Evolutionary conservation across 2,888 invertebrate genomes (phyloP).

Genomic region (Epinotia bilunana): DNA sequence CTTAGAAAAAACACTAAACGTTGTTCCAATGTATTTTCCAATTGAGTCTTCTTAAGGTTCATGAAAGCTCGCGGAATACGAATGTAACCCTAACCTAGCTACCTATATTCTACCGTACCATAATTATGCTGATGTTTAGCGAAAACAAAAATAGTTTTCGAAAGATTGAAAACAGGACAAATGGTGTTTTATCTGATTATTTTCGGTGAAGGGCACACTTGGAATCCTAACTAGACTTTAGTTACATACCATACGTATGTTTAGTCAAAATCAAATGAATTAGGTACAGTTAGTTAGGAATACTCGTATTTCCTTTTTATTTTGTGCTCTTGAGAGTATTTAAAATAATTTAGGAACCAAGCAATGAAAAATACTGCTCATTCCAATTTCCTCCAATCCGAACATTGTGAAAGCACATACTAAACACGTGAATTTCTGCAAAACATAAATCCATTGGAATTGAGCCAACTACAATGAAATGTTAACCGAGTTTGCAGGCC

Average conservation of each 20-base stretch:
- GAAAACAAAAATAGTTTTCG: no score
- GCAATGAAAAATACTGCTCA: not conserved
- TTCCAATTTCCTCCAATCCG: not conserved
- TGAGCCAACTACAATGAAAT: slow-evolving; percentile 30
- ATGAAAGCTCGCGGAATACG: not conserved
- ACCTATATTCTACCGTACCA: not conserved
- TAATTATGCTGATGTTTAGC: not conserved
- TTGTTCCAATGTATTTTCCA: not conserved
- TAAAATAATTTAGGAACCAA: not conserved
- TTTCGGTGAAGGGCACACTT: no score
- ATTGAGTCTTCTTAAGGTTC: not conserved
- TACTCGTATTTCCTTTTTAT: no score
- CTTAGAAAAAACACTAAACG: not conserved
- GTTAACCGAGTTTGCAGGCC: slow-evolving; percentile 9
- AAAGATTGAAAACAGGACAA: no score
- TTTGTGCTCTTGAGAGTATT: slow-evolving; percentile 58
- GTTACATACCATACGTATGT: not conserved
- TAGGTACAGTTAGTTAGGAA: no score
- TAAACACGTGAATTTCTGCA: slow-evolving; percentile 10
- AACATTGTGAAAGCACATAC: not conserved
- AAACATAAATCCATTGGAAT: slow-evolving; percentile 22
- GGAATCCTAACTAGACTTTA: no score
- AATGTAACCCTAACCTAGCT: not conserved
- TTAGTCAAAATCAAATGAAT: not conserved
- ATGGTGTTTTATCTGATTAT: no score